Base-by-base conservation (phyloP, 2,888 invertebrate genomes). In the Drosophila planitibia region DNA sequence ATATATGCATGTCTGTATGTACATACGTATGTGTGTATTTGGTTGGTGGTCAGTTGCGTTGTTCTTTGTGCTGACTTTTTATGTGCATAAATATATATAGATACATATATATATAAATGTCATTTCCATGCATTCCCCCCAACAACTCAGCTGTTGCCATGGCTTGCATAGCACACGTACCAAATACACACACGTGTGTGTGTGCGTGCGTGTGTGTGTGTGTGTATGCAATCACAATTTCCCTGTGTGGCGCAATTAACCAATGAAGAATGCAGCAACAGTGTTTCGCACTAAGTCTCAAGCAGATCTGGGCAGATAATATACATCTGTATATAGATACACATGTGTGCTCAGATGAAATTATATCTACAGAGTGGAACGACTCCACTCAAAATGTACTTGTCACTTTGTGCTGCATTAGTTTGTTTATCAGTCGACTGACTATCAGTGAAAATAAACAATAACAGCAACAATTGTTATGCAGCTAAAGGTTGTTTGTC, bases 161-260 rank as follows among this genome's bases (percentile, higher is more conserved):
- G 35, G 35, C 14, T 53, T 58, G 44, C 37, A 73, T 16, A 25
- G 54, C 25, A 25, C 25, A 47, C 66, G 16, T 30, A 44, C 19
- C 19, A 37, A 16, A 37, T 37, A 16, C 16, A 37, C 6, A 37
- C 37, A 37, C 16, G 14, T 51, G n/a, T 44, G 16, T 52, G 57
- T 54, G n/a, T 53, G 14, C 19, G n/a, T 28, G 19, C 22, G 37
- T 49, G 51, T 69, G 14, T 28, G 28, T 30, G 25, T 30, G 22
- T 53, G 19, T 30, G n/a, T 32, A 16, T 77, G 59, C 54, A 57
- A 65, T 70, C 70, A 75, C 37, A 75, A 58, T 76, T 76, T 65
- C 68, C 73, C 70, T 63, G 64, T 76, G 84, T 78, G 75, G 74
- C 57, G 84, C 71, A 89, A 84, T 82, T 86, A 86, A 76, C 87